A percentile compares a stretch with the other conserved stretches of the same genome.
Conservation (phyloP, 1,140 invertebrate genomes). For the Macrotrachela quadricornifera region DNA sequence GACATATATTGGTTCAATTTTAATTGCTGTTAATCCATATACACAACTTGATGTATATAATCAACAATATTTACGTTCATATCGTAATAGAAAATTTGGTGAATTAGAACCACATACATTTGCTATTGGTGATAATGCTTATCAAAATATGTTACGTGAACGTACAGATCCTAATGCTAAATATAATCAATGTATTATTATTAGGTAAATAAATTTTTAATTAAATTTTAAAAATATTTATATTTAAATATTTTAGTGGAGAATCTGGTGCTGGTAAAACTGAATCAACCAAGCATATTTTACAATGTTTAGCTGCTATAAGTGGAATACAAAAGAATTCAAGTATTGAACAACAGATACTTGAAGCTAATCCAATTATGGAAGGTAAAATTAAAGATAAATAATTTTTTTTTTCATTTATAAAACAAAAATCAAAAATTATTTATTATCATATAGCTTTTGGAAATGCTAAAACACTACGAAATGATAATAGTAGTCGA, state of each 20-base stretch:
- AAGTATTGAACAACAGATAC: slow-evolving; percentile 43
- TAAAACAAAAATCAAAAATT: slow-evolving; percentile 48
- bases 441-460: slow-evolving; percentile 87
- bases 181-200: slow-evolving; percentile 52
- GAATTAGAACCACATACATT: slow-evolving; percentile 75
- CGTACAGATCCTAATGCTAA: slow-evolving; percentile 10
- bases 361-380: slow-evolving; percentile 87
- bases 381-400: slow-evolving; percentile 31
- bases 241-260: slow-evolving; percentile 38
- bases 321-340: slow-evolving; percentile 10
- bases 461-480: slow-evolving; percentile 38
- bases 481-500: slow-evolving; percentile 32
- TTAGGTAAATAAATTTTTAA: slow-evolving; percentile 42
- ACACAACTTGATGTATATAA: slow-evolving; percentile 90
- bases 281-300: slow-evolving; percentile 87
- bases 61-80: slow-evolving; percentile 38
- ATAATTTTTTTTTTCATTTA: background rate
- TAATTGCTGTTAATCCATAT: slow-evolving; percentile 96
- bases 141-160: slow-evolving; percentile 50
- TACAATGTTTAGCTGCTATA: slow-evolving; percentile 56
- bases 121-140: slow-evolving; percentile 50
- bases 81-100: slow-evolving; percentile 73
- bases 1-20: slow-evolving; percentile 94
- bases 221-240: slow-evolving; percentile 52
- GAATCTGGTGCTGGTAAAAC: slow-evolving; percentile 94